phyloP scores from a whole-genome alignment of 35 echinoderm and acorn worm genomes.

The Patiria miniata region DNA sequence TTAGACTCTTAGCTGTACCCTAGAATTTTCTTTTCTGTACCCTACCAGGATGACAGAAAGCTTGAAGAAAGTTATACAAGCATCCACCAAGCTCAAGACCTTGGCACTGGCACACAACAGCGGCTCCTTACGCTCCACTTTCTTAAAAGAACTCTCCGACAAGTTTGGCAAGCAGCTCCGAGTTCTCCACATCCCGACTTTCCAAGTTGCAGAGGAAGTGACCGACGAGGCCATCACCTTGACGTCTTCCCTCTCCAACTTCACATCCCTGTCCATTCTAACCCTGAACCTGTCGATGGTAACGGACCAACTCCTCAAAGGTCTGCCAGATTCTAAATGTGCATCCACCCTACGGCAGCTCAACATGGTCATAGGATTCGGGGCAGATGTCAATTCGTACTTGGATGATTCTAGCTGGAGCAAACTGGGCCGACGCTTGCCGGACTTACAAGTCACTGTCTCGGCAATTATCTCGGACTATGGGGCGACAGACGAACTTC shows the following conservation, averaged over 20 bases:
- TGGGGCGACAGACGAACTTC: background rate
- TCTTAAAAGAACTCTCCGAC: background rate
- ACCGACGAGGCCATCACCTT: background rate
- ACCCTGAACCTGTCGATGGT: slow-evolving; percentile 2
- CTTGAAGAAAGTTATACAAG: background rate
- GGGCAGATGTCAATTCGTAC: background rate
- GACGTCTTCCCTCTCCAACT: background rate
- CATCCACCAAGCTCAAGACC: background rate
- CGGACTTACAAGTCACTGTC: background rate
- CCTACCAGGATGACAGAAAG: background rate
- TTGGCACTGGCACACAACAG: background rate
- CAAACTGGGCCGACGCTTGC: background rate
- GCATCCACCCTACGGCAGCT: background rate
- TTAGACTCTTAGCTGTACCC: too few relatives aligned
- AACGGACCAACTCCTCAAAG: background rate
- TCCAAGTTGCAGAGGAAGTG: background rate
- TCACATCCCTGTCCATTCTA: background rate
- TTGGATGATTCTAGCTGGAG: background rate
- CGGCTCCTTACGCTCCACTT: background rate
- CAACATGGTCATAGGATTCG: background rate
- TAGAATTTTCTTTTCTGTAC: background rate
- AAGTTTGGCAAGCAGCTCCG: slow-evolving; percentile 12
- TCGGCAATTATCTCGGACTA: background rate
- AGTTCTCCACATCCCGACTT: slow-evolving; percentile 1
- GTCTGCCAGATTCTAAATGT: background rate